A percentile compares a stretch with the other conserved stretches of the same genome.
Evolutionary conservation across 2,888 invertebrate genomes (phyloP).

Genomic region (Sminthurinus aureus): DNA sequence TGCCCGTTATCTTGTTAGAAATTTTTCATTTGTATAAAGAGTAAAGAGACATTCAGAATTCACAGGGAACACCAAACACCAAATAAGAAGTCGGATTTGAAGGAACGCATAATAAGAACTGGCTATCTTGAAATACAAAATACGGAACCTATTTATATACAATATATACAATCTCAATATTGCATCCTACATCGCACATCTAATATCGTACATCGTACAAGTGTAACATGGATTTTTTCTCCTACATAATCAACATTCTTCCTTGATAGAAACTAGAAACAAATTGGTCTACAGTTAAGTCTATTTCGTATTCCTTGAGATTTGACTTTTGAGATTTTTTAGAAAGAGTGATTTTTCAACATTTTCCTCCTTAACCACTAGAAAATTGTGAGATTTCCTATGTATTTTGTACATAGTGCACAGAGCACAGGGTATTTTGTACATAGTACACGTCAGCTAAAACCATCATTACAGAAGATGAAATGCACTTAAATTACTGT

Average conservation of each 20-base stretch:
- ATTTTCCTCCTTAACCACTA: too few species aligned
- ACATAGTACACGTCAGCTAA: neutral
- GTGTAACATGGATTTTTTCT: neutral
- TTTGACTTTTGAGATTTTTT: too few species aligned
- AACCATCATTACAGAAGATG: neutral
- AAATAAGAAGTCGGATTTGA: neutral
- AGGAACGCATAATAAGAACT: neutral
- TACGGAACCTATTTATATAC: neutral
- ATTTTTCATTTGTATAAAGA: slow-evolving; percentile 1
- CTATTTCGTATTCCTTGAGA: neutral
- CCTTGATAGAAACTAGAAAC: slow-evolving; percentile 12
- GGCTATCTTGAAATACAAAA: neutral
- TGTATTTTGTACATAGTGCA: too few species aligned
- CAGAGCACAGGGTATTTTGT: too few species aligned
- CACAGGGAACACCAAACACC: neutral
- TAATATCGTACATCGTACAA: neutral
- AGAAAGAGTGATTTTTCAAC: too few species aligned
- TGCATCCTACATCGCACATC: neutral
- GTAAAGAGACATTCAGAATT: neutral
- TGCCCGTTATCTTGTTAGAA: neutral
- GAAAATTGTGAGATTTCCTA: too few species aligned
- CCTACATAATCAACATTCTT: slow-evolving; percentile 25
- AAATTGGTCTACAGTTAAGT: slow-evolving; percentile 1
- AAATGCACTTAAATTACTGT: neutral
- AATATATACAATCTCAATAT: neutral